phyloP scores from a whole-genome alignment of 64 coral and sea anemone species.

The Montipora sp. region DNA sequence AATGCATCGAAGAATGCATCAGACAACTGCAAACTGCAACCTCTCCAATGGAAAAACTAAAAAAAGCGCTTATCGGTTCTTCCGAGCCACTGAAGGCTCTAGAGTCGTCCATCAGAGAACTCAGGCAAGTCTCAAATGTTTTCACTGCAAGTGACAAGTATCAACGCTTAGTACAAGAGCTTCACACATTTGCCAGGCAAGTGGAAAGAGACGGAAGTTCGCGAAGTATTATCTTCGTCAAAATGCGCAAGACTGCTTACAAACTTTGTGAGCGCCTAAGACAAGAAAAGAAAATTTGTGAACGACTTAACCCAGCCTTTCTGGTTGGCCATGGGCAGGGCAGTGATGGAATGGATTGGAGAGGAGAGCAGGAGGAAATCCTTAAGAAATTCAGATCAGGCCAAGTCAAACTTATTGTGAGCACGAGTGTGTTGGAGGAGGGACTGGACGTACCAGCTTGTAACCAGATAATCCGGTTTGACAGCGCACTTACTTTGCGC shows the following conservation, averaged over 20 bases:
- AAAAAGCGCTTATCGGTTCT: constrained; percentile 49
- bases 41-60: constrained; percentile 79
- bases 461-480: constrained; percentile 93
- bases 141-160: constrained; percentile 40
- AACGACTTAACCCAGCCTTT: constrained; percentile 71
- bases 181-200: constrained; percentile 36
- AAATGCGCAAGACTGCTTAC: constrained; percentile 86
- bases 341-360: constrained; percentile 96
- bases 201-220: constrained; percentile 27
- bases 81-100: constrained; percentile 9
- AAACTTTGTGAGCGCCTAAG: constrained; percentile 84
- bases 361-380: constrained; percentile 87
- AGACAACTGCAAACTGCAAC: constrained; percentile 64
- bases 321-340: constrained; percentile 93
- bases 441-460: constrained; percentile 95
- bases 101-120: constrained; percentile 4
- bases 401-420: constrained; percentile 81
- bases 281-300: constrained; percentile 37
- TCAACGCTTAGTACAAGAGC: constrained; percentile 50
- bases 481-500: constrained; percentile 72
- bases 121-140: constrained; percentile 23
- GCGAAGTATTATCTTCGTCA: constrained; percentile 87
- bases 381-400: constrained; percentile 88
- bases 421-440: constrained; percentile 93
- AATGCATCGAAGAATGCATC: constrained; percentile 85